Conservation (phyloP, 2,888 invertebrate species). For the Chironomus riparius region DNA sequence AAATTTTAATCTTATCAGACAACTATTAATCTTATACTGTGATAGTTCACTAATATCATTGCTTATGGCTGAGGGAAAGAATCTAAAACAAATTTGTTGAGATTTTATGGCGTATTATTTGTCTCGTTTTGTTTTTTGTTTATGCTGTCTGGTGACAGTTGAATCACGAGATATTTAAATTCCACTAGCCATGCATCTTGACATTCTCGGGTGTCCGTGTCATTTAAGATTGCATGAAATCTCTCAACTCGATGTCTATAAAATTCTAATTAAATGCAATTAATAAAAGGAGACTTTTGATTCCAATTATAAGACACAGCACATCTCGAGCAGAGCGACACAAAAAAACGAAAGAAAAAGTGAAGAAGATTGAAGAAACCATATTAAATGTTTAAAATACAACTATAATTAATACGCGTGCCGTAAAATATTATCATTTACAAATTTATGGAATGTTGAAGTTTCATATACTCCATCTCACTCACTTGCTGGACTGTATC, state of each 20-base stretch:
- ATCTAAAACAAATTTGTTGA: slow-evolving; percentile 24
- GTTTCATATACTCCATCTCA: background rate
- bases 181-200: too few relatives aligned
- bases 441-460: slow-evolving; percentile 20
- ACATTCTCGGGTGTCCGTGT: too few relatives aligned
- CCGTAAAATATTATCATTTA: slow-evolving; percentile 27
- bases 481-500: background rate
- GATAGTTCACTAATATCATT: background rate
- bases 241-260: too few relatives aligned
- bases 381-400: background rate
- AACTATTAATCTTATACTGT: slow-evolving; percentile 13
- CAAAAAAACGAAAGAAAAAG: too few relatives aligned
- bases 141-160: background rate
- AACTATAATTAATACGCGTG: slow-evolving; percentile 26
- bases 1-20: slow-evolving; percentile 27
- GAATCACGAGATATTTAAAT: background rate
- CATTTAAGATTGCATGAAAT: too few relatives aligned
- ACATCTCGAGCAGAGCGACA: background rate
- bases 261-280: background rate
- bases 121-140: background rate
- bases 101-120: slow-evolving; percentile 14
- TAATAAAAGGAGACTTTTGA: background rate
- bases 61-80: background rate
- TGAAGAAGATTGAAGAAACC: too few relatives aligned
- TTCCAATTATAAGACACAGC: background rate